A percentile compares a stretch with the other conserved stretches of the same genome.
Evolutionary conservation across 1,140 invertebrate genomes (phyloP).

Genomic region (Caerostris darwini): DNA sequence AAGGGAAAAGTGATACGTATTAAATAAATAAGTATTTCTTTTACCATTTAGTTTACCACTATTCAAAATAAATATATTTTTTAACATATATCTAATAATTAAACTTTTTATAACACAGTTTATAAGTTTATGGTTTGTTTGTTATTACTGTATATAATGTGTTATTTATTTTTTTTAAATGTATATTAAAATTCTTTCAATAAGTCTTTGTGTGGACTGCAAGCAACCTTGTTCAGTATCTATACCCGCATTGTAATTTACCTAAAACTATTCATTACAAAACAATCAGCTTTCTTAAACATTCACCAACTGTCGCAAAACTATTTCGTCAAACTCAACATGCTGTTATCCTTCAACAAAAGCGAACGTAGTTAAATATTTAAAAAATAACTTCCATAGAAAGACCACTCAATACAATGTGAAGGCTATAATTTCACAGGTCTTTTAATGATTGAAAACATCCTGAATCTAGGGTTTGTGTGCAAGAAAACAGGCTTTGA

Average conservation of each 20-base stretch:
- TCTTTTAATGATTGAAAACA: constrained; percentile 17
- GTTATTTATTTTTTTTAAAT: too few relatives aligned
- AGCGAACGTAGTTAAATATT: neutral
- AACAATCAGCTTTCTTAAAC: neutral
- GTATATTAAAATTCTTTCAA: too few relatives aligned
- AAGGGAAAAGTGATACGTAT: too few relatives aligned
- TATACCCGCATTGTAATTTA: neutral
- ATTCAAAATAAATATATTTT: too few relatives aligned
- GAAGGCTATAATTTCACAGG: constrained; percentile 17
- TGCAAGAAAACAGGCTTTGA: neutral
- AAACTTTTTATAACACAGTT: too few relatives aligned
- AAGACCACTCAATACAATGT: neutral
- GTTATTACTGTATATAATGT: too few relatives aligned
- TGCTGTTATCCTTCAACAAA: neutral
- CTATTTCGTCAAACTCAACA: neutral
- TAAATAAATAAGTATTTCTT: too few relatives aligned
- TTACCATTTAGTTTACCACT: too few relatives aligned
- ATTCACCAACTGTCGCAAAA: neutral
- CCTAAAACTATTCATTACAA: neutral
- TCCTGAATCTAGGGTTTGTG: constrained; percentile 12
- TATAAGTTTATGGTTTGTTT: too few relatives aligned
- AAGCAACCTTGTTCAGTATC: too few relatives aligned
- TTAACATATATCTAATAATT: too few relatives aligned
- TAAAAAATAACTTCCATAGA: neutral
- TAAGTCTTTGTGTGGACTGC: too few relatives aligned